Evolutionary conservation across 2,113 vertebrate species (phyloP).

Genomic region (Amphiprion percula): DNA sequence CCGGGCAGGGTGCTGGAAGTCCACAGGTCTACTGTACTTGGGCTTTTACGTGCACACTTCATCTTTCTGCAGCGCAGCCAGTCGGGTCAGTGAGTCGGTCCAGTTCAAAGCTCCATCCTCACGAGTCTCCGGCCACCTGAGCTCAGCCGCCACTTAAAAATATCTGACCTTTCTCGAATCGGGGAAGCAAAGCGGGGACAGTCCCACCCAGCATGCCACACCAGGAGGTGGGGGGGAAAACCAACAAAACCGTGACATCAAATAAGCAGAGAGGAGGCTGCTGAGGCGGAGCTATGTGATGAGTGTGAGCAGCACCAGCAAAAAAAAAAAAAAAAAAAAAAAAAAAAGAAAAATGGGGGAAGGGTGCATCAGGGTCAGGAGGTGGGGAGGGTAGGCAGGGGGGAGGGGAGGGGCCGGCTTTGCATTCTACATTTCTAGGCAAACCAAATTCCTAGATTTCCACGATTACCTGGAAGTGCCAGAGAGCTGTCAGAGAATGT

Average conservation of each 20-base stretch:
- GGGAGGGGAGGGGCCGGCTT: constrained; percentile 43
- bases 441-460: constrained; percentile 53
- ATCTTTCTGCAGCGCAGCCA: constrained; percentile 26
- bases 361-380: constrained; percentile 66
- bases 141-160: constrained; percentile 62
- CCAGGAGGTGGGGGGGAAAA: constrained; percentile 39
- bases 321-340: constrained; percentile 23
- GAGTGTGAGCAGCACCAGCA: constrained; percentile 53
- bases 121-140: constrained; percentile 50
- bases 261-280: constrained; percentile 55
- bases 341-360: constrained; percentile 17
- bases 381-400: constrained; percentile 41
- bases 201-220: constrained; percentile 65
- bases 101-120: constrained; percentile 48
- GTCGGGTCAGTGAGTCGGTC: constrained; percentile 47
- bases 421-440: constrained; percentile 55
- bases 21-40: constrained; percentile 55
- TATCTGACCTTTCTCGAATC: constrained; percentile 64
- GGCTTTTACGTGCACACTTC: constrained; percentile 39
- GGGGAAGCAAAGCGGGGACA: constrained; percentile 29
- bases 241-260: constrained; percentile 71
- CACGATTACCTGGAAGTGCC: constrained; percentile 7
- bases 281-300: constrained; percentile 60
- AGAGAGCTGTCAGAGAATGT: background rate
- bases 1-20: constrained; percentile 56